A percentile compares a stretch with the other conserved stretches of the same genome.
phyloP scores from a whole-genome alignment of 2,888 invertebrate species.

The Drosophila rubida region DNA sequence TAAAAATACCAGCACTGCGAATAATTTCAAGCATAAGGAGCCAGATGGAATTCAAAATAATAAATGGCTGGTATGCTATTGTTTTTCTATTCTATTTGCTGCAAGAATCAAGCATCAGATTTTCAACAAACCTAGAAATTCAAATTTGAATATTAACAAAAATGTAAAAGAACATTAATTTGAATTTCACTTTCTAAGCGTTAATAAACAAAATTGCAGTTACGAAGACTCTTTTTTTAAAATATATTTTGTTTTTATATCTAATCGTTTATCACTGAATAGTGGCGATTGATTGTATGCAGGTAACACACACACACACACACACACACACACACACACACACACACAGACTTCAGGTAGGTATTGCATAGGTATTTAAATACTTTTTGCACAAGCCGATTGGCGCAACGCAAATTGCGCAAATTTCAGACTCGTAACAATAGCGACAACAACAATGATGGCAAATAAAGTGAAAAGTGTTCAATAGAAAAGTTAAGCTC shows the following conservation, averaged over 20 bases:
- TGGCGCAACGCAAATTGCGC: constrained; percentile 26
- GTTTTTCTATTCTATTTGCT: too few species aligned
- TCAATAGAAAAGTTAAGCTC: constrained; percentile 29
- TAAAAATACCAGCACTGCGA: neutral
- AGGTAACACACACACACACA: neutral
- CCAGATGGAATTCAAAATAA: too few species aligned
- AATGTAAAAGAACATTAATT: too few species aligned
- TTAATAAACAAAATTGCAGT: neutral
- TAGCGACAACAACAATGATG: constrained; percentile 24
- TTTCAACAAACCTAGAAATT: too few species aligned
- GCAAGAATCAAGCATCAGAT: too few species aligned
- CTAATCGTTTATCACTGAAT: neutral
- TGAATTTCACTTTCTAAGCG: too few species aligned
- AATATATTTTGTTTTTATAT: too few species aligned
- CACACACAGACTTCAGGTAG: neutral
- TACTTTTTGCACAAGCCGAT: neutral
- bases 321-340: neutral
- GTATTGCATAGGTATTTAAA: neutral
- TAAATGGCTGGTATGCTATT: too few species aligned
- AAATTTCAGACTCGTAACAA: constrained; percentile 15
- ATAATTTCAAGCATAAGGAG: neutral
- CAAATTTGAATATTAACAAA: too few species aligned
- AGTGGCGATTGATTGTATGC: neutral
- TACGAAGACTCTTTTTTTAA: too few species aligned
- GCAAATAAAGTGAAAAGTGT: constrained; percentile 61